phyloP scores from a whole-genome alignment of 2,888 invertebrate genomes.

The Trachelus iudaicus region DNA sequence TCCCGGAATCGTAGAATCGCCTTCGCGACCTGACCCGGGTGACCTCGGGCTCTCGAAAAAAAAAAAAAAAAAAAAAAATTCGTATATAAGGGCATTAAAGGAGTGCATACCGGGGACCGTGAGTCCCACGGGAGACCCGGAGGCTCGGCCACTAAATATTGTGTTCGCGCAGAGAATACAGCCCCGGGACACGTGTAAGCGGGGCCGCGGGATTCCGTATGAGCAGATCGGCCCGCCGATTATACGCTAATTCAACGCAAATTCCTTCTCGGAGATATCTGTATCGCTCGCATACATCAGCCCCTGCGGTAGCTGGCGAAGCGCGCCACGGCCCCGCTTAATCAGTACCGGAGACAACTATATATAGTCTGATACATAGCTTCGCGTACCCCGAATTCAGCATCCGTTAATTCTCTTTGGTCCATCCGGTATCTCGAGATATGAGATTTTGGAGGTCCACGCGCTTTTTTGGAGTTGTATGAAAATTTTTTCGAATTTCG shows the following conservation, averaged over 20 bases:
- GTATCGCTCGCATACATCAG: slow-evolving; percentile 63
- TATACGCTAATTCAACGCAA: slow-evolving; percentile 66
- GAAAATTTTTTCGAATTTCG: background rate
- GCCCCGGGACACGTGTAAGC: slow-evolving; percentile 63
- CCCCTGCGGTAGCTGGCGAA: slow-evolving; percentile 26
- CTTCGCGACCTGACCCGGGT: background rate
- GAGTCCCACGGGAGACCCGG: slow-evolving; percentile 34
- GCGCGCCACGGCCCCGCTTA: slow-evolving; percentile 35
- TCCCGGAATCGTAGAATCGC: background rate
- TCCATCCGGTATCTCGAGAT: background rate
- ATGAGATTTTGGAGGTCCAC: background rate
- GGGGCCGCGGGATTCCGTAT: slow-evolving; percentile 62
- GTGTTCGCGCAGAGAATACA: slow-evolving; percentile 64
- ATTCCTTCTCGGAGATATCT: slow-evolving; percentile 63
- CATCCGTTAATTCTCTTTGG: background rate
- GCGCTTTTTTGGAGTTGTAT: background rate
- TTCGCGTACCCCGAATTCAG: background rate
- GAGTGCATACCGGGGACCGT: slow-evolving; percentile 25
- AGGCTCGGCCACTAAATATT: slow-evolving; percentile 60
- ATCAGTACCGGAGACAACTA: slow-evolving; percentile 50
- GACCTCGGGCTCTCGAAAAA: slow-evolving; percentile 33
- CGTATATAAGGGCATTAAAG: slow-evolving; percentile 17
- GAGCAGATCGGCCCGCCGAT: slow-evolving; percentile 64
- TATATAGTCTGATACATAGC: slow-evolving; percentile 39
- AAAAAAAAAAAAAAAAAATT: slow-evolving; percentile 47